Base-by-base conservation (phyloP, 2,113 vertebrate species). In the Tichodroma muraria region DNA sequence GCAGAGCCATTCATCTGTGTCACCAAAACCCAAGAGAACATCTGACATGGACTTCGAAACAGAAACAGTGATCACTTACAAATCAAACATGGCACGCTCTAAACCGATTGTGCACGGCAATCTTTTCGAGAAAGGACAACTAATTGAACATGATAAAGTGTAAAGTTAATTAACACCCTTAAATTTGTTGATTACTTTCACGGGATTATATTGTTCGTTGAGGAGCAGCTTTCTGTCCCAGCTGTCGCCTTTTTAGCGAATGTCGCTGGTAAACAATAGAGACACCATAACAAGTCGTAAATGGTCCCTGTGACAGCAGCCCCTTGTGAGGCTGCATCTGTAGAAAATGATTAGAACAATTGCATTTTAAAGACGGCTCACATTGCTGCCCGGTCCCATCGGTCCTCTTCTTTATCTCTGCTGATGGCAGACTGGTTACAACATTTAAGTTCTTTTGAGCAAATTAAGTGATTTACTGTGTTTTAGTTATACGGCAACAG, bases 91-190 rank as follows among this genome's bases (percentile, higher is more conserved):
- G 98, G 98, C 98, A 98, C 94, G 98, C 98, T 98, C 97, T 98
- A 98, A 98, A 98, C 97, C 97, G 97, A 98, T 98, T 98, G 98
- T 98, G 97, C 98, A 98, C 92, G 98, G 98, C 98, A 98, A 98
- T 98, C 98, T 98, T 97, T 98, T 97, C 80, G 94, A 98, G 98
- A 98, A 98, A 98, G 98, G 98, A 98, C 96, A 97, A 98, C 98
- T 99, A 99, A 99, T 99, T 99, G 99, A 99, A 99, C 99, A 99
- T 99, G 99, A 99, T 99, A 99, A 99, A 99, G 99, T 99, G 98
- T 99, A 98, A 99, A 99, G 99, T 99, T 99, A 99, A 99, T 99
- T 99, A 99, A 99, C 98, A 98, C 98, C 98, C 98, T 98, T 98
- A 99, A 98, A 98, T 99, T 99, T 99, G 99, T 99, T 99, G 99